Base-by-base conservation (phyloP, 1,140 invertebrate genomes). In the Drosophila littoralis region DNA sequence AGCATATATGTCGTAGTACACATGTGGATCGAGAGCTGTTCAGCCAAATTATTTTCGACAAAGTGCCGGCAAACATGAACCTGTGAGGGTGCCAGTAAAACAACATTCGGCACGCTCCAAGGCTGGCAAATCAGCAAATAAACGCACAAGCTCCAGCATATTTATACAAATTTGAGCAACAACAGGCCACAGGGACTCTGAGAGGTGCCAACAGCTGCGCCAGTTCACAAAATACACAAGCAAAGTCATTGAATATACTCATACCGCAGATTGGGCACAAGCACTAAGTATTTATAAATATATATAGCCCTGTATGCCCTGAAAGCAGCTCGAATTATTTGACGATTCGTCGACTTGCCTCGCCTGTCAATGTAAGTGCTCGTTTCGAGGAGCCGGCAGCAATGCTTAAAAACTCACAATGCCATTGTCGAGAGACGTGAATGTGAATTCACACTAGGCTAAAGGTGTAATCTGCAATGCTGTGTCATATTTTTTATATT, bases 61-160 rank as follows among this genome's bases (percentile, higher is more conserved):
- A 83, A 81, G 81, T 71, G 61, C 55, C 60, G 45, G 43, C 50
- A 55, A 73, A 48, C 50, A 73, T 59, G 63, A 57, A 36, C 43
- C 45, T 66, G 69, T 45, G 51, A 63, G 51, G 57, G 43, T 58
- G 63, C 33, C 35, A 58, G 58, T 61, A 68, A 77, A 77, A 77
- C 84, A 89, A 89, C 77, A 89, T 89, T 89, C 81, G 83, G 68
- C 77, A 89, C 75, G 80, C 84, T 89, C 68, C 64, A 79, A 74
- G 75, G 67, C 81, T 81, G 77, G 71, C 77, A 81, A 88, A 88
- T 83, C 84, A 84, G 84, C 84, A 89, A 88, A 89, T 83, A 88
- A 89, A 89, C 60, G 64, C 38, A 76, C 54, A 52, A 48, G 15
- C 63, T 35, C 17, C 69, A 80, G 72, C 65, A 77, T 78, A 69